Evolutionary conservation across 2,113 vertebrate genomes (phyloP).

Genomic region (Mesembrinibis cayennensis): DNA sequence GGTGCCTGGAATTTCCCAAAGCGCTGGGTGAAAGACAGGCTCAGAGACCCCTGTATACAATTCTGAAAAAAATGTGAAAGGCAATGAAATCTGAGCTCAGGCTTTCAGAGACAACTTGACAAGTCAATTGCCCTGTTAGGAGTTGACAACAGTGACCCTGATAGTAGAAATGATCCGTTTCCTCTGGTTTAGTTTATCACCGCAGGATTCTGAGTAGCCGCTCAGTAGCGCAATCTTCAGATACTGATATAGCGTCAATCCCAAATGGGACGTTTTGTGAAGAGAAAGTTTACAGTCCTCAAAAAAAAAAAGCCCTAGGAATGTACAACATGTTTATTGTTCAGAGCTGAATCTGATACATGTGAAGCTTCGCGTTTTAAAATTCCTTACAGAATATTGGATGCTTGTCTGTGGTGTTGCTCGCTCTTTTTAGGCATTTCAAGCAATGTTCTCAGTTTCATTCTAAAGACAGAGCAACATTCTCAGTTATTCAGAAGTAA

Average conservation of each 20-base stretch:
- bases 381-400: background rate
- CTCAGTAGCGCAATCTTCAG: slow-evolving; percentile 34
- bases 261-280: background rate
- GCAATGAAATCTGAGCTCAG: slow-evolving; percentile 49
- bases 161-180: slow-evolving; percentile 67
- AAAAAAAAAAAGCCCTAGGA: background rate
- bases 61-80: slow-evolving; percentile 30
- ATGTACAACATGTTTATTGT: background rate
- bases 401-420: rapidly evolving
- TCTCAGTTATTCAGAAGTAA: background rate
- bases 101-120: slow-evolving; percentile 60
- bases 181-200: slow-evolving; percentile 60
- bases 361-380: rapidly evolving
- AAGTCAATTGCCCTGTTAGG: slow-evolving; percentile 68
- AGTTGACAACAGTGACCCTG: slow-evolving; percentile 64
- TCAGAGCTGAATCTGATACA: background rate
- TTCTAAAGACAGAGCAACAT: background rate
- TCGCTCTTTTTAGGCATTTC: background rate
- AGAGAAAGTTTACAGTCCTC: background rate
- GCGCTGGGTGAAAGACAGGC: background rate
- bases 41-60: slow-evolving; percentile 33
- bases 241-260: background rate
- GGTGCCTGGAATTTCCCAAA: slow-evolving; percentile 5
- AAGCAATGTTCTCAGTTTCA: background rate
- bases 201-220: background rate